A percentile compares a stretch with the other conserved stretches of the same genome.
phyloP scores from a whole-genome alignment of 2,113 vertebrate genomes.

The Cyprinus carpio region DNA sequence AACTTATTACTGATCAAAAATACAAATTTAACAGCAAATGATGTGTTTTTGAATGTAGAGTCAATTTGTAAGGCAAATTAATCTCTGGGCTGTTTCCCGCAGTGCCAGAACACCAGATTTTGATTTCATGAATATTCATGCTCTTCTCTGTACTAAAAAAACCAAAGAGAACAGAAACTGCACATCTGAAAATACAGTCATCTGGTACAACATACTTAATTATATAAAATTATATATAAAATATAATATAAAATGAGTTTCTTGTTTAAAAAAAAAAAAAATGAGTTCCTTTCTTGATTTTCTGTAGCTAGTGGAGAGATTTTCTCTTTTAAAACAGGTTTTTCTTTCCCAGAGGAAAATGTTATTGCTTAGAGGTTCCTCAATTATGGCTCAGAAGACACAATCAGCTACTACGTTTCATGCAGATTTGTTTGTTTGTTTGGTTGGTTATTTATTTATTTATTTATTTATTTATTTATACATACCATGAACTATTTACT shows the following conservation, averaged over 20 bases:
- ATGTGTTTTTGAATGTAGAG: not conserved
- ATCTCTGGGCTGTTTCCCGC: not conserved
- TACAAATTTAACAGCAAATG: not conserved
- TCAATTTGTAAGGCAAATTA: not conserved
- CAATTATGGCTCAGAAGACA: not conserved
- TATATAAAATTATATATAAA: too few species aligned
- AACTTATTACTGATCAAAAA: not conserved
- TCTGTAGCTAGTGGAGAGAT: not conserved
- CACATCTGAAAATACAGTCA: too few species aligned
- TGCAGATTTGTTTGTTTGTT: too few species aligned
- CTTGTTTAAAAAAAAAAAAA: too few species aligned
- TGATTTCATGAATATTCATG: not conserved
- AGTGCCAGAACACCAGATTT: not conserved
- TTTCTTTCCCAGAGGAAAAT: too few species aligned
- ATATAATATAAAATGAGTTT: not conserved
- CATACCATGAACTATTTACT: too few species aligned
- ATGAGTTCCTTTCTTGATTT: not conserved
- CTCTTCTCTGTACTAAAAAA: not conserved
- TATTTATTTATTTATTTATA: too few species aligned
- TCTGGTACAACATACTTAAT: not conserved
- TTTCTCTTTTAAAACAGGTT: too few species aligned
- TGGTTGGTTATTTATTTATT: too few species aligned
- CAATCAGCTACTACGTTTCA: too few species aligned
- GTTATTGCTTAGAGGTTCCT: not conserved
- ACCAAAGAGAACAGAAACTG: not conserved